A percentile compares a stretch with the other conserved stretches of the same genome.
Conservation (phyloP, 2,888 invertebrate species). For the Dasypogon diadema region DNA sequence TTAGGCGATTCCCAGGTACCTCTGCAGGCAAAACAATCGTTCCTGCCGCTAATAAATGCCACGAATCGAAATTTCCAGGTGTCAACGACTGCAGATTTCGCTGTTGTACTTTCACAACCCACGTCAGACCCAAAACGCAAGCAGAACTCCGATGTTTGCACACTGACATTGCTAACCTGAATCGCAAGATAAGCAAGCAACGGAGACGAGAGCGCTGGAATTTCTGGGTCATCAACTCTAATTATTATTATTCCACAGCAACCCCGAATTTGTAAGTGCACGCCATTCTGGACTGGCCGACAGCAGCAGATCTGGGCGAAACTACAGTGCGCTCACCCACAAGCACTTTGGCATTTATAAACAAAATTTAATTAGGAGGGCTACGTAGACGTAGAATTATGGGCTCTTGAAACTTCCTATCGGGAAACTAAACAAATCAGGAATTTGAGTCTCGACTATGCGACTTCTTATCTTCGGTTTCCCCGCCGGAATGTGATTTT, state of each 20-base stretch:
- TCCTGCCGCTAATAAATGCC: not conserved
- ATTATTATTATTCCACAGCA: conserved; percentile 25
- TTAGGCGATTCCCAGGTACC: conserved; percentile 7
- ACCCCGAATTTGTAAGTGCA: not conserved
- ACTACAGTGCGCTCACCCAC: not conserved
- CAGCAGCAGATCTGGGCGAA: too few species aligned
- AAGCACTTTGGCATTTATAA: not conserved
- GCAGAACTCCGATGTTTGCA: not conserved
- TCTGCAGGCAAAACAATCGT: not conserved
- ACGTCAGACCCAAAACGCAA: not conserved
- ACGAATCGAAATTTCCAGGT: not conserved
- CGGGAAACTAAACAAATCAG: too few species aligned
- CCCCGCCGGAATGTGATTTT: too few species aligned
- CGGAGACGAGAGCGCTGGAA: conserved; percentile 8
- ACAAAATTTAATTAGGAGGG: conserved; percentile 20
- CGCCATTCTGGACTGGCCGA: too few species aligned
- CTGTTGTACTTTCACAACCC: conserved; percentile 16
- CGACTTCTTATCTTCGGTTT: too few species aligned
- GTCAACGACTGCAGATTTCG: conserved; percentile 20
- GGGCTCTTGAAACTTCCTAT: too few species aligned
- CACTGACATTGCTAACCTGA: not conserved
- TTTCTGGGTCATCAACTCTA: conserved; percentile 35
- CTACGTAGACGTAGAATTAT: not conserved
- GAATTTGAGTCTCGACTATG: too few species aligned
- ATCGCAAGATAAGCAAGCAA: not conserved